phyloP scores from a whole-genome alignment of 2,888 invertebrate genomes.

The Luperina testacea region DNA sequence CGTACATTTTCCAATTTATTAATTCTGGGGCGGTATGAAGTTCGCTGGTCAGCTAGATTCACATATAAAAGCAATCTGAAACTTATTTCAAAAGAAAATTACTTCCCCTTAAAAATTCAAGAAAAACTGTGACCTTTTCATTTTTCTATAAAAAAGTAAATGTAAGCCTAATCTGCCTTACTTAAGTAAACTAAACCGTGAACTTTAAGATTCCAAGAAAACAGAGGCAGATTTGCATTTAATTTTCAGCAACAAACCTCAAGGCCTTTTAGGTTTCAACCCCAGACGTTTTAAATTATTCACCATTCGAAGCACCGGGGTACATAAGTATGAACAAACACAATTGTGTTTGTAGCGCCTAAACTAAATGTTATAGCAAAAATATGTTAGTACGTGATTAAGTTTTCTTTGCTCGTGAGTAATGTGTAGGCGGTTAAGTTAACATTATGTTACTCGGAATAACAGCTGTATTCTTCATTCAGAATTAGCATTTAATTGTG shows the following conservation, averaged over 20 bases:
- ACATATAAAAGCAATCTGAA: too few species aligned
- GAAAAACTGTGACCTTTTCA: too few species aligned
- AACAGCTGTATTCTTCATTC: neutral
- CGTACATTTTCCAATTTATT: too few species aligned
- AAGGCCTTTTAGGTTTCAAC: slow-evolving; percentile 24
- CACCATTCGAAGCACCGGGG: neutral
- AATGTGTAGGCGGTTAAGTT: slow-evolving; percentile 43
- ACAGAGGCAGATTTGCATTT: slow-evolving; percentile 44
- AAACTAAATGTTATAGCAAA: slow-evolving; percentile 33
- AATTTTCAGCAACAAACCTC: slow-evolving; percentile 15
- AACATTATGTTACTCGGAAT: neutral
- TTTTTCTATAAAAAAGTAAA: too few species aligned
- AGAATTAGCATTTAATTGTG: neutral
- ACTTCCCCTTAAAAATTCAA: too few species aligned
- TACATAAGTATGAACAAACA: slow-evolving; percentile 6
- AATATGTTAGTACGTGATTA: neutral
- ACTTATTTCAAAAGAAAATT: too few species aligned
- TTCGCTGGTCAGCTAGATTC: too few species aligned
- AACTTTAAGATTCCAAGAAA: slow-evolving; percentile 16
- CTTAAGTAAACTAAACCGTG: neutral
- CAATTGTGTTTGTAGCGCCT: slow-evolving; percentile 45
- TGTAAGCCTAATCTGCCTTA: too few species aligned
- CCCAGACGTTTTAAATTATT: slow-evolving; percentile 46
- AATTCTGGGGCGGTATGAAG: too few species aligned
- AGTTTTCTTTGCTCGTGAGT: slow-evolving; percentile 22